Evolutionary conservation across 1,140 invertebrate species (phyloP), one percentile per base, ranked within the genome.

Genomic region (Zophobas morio): DNA sequence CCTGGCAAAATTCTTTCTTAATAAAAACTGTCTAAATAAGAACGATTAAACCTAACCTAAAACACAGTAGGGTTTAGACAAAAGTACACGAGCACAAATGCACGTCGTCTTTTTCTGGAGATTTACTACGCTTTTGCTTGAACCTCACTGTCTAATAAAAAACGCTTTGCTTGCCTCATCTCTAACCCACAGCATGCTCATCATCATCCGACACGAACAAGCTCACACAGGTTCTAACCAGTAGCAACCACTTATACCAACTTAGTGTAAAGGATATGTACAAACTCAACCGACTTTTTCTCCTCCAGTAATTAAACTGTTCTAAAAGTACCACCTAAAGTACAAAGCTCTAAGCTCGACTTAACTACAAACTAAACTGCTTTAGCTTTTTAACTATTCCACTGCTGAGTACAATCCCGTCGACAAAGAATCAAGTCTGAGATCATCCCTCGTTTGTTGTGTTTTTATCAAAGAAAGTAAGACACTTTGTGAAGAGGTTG

Each of bases 201-300:
- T 66, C 20, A 32, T 20, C 60, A 66, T 66, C 20, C 36, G 37
- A 6, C 42, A 5, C 36, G 39, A 33, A 54, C 20, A 54, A 33
- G 6, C 33, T 46, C 32, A 54, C 53, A 54, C 53, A 32, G 32
- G 6, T 54, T 54, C 32, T 46, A 3, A 46, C 20, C 20, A 20
- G 20, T 20, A 20, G 20, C 20, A 20, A 20, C 20, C 2, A 66
- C 40, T 42, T 66, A 66, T 66, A 66, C 60, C 60, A 42, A 66
- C 60, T 66, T 66, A 66, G 60, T 66, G 60, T 66, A 66, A 66
- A 39, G 42, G 60, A 66, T 66, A 66, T 66, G 60, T 66, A 66
- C 60, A 66, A 66, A 42, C 20, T 20, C 20, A 54, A 54, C 53
- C 53, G 5, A 54, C 20, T 20, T 20, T 54, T 54, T 54, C 35